Percentiles rank a stretch among this genome's conserved stretches.
These are phyloP conservation scores for Decapterus maruadsi DNA, from an alignment of 2,797 vertebrate genomes.

Conservation along the genomic window DNA sequence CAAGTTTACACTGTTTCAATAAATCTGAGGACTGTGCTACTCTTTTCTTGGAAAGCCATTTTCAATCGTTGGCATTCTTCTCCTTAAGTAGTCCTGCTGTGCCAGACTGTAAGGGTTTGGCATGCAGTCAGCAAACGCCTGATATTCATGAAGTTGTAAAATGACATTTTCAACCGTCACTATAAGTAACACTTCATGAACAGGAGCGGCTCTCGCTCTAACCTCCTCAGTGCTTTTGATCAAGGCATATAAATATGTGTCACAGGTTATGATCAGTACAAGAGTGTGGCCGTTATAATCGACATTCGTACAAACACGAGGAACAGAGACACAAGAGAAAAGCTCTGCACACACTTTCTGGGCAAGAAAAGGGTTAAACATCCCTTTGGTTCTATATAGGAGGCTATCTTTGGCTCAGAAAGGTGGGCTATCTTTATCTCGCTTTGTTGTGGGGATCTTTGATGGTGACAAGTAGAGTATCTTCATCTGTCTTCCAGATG, in stretches of 20 bases:
- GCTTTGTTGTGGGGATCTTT: constrained; percentile 68
- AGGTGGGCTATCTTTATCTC: constrained; percentile 68
- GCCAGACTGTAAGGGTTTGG: constrained; percentile 45
- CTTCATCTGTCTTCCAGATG: constrained; percentile 69
- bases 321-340: background rate
- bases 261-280: background rate
- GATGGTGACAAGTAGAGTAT: constrained; percentile 68
- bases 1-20: constrained; percentile 42
- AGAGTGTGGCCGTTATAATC: background rate
- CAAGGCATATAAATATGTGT: constrained; percentile 9
- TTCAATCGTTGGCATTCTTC: constrained; percentile 53
- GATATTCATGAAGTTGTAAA: constrained; percentile 63
- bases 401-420: constrained; percentile 61
- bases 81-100: constrained; percentile 35
- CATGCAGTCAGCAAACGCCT: constrained; percentile 31
- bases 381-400: constrained; percentile 44
- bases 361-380: constrained; percentile 44
- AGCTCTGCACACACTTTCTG: constrained; percentile 18
- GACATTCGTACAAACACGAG: background rate
- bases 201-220: background rate
- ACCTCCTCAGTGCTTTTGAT: constrained; percentile 24
- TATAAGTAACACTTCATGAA: constrained; percentile 22
- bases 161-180: constrained; percentile 50
- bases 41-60: constrained; percentile 53
- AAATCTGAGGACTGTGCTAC: constrained; percentile 20